Conservation (phyloP, 35 echinoderm and acorn worm genomes). For the Patiria miniata region DNA sequence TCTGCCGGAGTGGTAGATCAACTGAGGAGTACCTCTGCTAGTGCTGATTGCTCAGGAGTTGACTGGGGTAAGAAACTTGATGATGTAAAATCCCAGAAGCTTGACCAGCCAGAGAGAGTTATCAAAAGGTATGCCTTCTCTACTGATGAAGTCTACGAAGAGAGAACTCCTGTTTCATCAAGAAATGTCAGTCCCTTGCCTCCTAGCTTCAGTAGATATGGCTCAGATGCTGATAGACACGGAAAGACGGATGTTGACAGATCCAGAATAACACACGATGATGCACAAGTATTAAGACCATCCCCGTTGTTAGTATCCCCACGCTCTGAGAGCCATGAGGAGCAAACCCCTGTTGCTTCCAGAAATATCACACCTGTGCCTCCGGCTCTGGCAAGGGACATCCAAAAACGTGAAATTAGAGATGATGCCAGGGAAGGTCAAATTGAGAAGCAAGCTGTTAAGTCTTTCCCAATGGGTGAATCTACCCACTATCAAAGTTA, state of each 20-base stretch:
- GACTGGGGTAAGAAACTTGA: not conserved
- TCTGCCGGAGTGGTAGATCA: not conserved
- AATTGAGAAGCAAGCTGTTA: too few species aligned
- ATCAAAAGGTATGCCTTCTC: constrained; percentile 17
- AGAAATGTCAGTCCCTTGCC: constrained; percentile 12
- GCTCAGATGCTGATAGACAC: not conserved
- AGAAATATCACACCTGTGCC: too few species aligned
- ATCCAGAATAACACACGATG: not conserved
- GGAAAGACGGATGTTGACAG: not conserved
- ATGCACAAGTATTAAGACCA: not conserved
- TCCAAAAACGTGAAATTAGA: too few species aligned
- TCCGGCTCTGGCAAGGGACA: too few species aligned
- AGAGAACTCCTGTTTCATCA: not conserved
- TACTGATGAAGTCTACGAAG: constrained; percentile 6
- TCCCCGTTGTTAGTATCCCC: not conserved
- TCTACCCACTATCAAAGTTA: not conserved
- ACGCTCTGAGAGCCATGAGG: not conserved
- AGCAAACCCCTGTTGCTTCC: not conserved
- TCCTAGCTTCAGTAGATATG: not conserved
- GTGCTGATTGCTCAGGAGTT: constrained; percentile 14
- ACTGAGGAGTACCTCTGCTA: not conserved
- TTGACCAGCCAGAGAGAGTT: not conserved
- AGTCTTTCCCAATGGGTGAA: too few species aligned
- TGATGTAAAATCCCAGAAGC: not conserved
- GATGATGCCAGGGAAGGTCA: too few species aligned